A percentile compares a stretch with the other conserved stretches of the same genome.
Conservation (phyloP, 2,888 invertebrate genomes). For the Ariolimax columbianus region DNA sequence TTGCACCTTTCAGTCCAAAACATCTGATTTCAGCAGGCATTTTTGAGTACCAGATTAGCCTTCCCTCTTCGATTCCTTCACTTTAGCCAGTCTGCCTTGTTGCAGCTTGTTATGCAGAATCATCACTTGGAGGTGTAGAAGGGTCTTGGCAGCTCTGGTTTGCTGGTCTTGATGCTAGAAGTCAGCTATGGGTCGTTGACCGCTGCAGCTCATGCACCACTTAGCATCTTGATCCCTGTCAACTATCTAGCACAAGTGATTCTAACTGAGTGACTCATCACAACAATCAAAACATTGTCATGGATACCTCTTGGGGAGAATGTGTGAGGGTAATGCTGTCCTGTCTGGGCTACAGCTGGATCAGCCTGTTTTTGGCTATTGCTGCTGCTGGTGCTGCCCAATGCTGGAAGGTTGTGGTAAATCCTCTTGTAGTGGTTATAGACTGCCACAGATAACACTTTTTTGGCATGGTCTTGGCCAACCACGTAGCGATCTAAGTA, state of each 20-base stretch:
- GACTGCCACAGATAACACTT: conserved; percentile 97
- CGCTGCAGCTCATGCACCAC: too few relatives aligned
- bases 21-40: too few relatives aligned
- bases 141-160: too few relatives aligned
- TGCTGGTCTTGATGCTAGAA: too few relatives aligned
- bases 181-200: too few relatives aligned
- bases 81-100: too few relatives aligned
- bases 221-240: too few relatives aligned
- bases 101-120: too few relatives aligned
- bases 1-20: too few relatives aligned
- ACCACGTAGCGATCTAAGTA: conserved; percentile 97
- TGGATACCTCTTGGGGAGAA: conserved; percentile 60
- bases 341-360: conserved; percentile 43
- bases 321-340: conserved; percentile 57
- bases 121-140: too few relatives aligned
- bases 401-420: conserved; percentile 88
- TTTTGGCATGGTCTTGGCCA: conserved; percentile 97
- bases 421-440: conserved; percentile 99
- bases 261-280: neutral
- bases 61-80: too few relatives aligned
- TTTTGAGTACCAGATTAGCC: too few relatives aligned
- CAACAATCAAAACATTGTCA: neutral
- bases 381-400: conserved; percentile 42
- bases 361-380: conserved; percentile 42
- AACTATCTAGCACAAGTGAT: neutral